These are phyloP conservation scores for Montipora capricornis DNA, from an alignment of 64 coral and sea anemone genomes.

Conservation along the genomic window DNA sequence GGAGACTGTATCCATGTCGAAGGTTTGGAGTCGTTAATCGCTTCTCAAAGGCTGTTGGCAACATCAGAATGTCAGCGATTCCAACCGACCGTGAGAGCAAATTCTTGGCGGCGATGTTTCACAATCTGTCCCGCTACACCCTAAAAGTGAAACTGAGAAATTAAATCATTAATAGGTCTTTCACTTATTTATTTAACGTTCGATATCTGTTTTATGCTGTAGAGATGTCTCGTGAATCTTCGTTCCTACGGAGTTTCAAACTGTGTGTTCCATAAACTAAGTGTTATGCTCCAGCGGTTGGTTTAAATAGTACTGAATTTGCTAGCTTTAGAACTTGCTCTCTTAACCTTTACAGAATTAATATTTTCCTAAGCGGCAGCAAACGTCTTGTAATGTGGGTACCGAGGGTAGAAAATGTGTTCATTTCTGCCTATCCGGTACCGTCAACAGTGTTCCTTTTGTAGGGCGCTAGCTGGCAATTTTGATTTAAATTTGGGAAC, in stretches of 20 bases:
- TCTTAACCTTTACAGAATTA: background rate
- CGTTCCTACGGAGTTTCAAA: background rate
- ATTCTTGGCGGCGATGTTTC: slow-evolving; percentile 46
- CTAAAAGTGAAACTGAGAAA: background rate
- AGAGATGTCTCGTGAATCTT: background rate
- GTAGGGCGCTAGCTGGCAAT: background rate
- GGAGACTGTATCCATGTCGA: slow-evolving; percentile 1
- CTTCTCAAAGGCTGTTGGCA: background rate
- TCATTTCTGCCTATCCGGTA: background rate
- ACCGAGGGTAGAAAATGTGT: background rate
- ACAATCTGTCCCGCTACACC: slow-evolving; percentile 16
- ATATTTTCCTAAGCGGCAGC: background rate
- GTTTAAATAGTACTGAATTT: background rate
- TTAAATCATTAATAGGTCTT: background rate
- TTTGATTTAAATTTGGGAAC: background rate
- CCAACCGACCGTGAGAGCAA: slow-evolving; percentile 29
- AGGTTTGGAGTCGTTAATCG: slow-evolving; percentile 24
- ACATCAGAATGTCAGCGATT: slow-evolving; percentile 36
- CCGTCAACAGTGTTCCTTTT: background rate
- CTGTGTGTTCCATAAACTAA: background rate
- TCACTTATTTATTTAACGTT: background rate
- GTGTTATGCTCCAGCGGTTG: slow-evolving; percentile 7
- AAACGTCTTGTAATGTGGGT: background rate
- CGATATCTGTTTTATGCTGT: background rate
- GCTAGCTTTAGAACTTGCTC: slow-evolving; percentile 33